These are phyloP conservation scores for Sisor rabdophorus DNA, from an alignment of 2,113 vertebrate genomes.

Conservation along the genomic window DNA sequence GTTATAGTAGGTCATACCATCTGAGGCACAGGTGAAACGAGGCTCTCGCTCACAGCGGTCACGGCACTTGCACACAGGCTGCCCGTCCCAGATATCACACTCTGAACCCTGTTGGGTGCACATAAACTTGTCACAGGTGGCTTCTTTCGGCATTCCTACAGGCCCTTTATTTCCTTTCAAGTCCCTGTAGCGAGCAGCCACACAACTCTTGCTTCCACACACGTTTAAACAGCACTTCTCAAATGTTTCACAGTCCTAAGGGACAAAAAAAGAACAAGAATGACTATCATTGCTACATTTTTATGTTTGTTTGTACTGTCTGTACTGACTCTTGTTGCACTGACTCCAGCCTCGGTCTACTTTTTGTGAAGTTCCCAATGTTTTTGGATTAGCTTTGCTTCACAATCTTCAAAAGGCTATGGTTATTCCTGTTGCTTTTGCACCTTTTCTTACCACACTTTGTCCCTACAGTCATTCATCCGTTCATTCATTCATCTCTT, in stretches of 20 bases:
- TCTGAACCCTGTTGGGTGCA: conserved; percentile 95
- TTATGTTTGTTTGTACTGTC: too few species aligned
- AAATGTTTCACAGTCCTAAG: conserved; percentile 90
- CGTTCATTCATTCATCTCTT: too few species aligned
- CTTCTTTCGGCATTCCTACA: conserved; percentile 86
- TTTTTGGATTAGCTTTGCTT: too few species aligned
- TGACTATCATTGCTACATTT: background rate
- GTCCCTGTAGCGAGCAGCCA: conserved; percentile 90
- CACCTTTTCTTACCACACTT: too few species aligned
- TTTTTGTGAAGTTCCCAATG: too few species aligned
- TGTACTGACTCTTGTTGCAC: too few species aligned
- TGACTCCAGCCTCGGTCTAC: too few species aligned
- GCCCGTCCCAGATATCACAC: conserved; percentile 96
- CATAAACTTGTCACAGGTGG: conserved; percentile 93
- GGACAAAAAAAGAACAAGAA: background rate
- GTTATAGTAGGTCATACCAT: conserved; percentile 97
- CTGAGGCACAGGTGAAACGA: conserved; percentile 93
- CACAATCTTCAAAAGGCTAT: too few species aligned
- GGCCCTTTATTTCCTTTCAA: conserved; percentile 87
- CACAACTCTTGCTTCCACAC: conserved; percentile 93
- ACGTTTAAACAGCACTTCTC: conserved; percentile 98
- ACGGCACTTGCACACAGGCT: conserved; percentile 93
- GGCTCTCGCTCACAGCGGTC: conserved; percentile 96
- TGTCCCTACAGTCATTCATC: too few species aligned
- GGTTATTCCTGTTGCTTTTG: too few species aligned